A percentile compares a stretch with the other conserved stretches of the same genome.
phyloP scores from a whole-genome alignment of 2,113 vertebrate genomes.

The Phocoena phocoena region DNA sequence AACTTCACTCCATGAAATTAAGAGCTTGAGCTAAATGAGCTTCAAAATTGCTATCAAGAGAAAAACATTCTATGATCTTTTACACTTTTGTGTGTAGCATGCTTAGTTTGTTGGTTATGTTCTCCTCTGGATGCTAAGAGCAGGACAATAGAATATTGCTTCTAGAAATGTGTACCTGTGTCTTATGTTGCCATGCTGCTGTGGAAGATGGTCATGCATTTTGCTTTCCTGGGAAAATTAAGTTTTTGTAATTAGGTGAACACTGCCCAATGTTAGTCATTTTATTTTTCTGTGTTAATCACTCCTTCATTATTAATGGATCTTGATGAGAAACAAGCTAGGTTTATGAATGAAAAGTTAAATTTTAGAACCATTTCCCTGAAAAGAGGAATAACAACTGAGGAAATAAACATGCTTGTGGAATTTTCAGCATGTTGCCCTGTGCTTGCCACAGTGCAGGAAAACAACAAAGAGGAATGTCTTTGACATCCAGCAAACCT shows the following conservation, averaged over 20 bases:
- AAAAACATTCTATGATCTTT: not conserved
- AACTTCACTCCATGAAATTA: not conserved
- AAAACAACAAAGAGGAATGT: not conserved
- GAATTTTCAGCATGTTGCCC: not conserved
- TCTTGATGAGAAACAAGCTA: not conserved
- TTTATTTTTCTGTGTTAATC: not conserved
- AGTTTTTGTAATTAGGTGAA: not conserved
- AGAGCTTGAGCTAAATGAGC: not conserved
- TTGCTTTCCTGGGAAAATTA: not conserved
- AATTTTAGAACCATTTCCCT: not conserved
- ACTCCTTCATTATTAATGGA: not conserved
- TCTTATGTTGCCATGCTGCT: not conserved
- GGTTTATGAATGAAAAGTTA: not conserved
- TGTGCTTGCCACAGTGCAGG: not conserved
- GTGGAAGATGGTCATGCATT: not conserved
- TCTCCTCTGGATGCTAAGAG: not conserved
- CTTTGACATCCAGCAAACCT: not conserved
- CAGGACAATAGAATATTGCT: not conserved
- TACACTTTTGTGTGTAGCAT: not conserved
- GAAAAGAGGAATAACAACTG: not conserved
- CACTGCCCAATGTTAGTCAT: not conserved
- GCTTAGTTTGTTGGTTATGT: not conserved
- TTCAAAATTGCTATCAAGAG: not conserved
- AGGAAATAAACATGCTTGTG: not conserved
- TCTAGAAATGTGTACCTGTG: not conserved